A percentile compares a stretch with the other conserved stretches of the same genome.
Conservation (phyloP, 2,113 vertebrate species). For the Python bivittatus region DNA sequence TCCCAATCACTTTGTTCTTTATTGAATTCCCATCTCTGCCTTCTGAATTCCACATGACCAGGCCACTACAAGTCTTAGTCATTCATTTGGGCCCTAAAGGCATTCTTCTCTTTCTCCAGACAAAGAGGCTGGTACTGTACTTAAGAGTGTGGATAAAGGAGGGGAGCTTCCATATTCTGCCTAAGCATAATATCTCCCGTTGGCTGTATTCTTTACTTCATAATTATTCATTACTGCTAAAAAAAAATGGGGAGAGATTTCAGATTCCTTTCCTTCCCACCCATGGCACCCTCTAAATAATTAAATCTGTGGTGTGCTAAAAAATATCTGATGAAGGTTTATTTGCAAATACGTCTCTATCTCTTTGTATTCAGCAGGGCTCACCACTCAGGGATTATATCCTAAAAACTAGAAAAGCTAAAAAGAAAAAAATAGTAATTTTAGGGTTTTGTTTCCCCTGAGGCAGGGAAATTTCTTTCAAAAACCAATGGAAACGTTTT, state of each 20-base stretch:
- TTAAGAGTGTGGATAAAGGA: not conserved
- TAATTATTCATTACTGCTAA: not conserved
- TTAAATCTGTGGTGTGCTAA: not conserved
- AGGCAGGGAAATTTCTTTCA: not conserved
- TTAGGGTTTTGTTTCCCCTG: not conserved
- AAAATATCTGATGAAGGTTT: not conserved
- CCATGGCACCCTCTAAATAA: not conserved
- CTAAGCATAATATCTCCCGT: not conserved
- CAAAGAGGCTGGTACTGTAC: not conserved
- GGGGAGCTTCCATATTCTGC: not conserved
- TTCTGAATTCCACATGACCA: not conserved
- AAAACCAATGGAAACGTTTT: not conserved
- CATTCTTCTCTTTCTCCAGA: not conserved
- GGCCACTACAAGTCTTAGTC: constrained; percentile 1
- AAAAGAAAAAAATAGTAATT: not conserved
- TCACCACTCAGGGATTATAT: not conserved
- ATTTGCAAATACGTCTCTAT: not conserved
- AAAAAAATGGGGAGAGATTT: not conserved
- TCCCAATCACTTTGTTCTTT: not conserved
- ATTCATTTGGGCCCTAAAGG: constrained; percentile 5
- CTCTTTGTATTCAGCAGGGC: not conserved
- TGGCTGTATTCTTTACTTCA: not conserved
- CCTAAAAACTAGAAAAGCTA: not conserved
- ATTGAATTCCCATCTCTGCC: not conserved
- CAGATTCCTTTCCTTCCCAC: not conserved